These are phyloP conservation scores for Camponotus floridanus DNA, from an alignment of 1,140 invertebrate genomes.

Conservation along the genomic window DNA sequence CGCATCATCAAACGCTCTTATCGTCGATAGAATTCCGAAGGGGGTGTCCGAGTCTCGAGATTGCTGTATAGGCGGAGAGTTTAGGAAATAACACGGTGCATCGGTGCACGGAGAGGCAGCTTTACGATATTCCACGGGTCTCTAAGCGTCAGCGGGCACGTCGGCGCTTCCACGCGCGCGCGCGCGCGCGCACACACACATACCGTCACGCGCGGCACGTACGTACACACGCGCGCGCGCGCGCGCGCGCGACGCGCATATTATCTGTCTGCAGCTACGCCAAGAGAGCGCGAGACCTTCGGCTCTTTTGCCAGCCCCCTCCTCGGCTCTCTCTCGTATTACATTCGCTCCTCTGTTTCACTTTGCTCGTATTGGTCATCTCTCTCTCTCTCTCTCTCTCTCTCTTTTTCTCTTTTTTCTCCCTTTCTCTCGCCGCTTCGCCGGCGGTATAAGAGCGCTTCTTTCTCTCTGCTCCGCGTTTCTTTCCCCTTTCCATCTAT, in stretches of 20 bases:
- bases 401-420: constrained; percentile 36
- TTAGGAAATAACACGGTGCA: constrained; percentile 56
- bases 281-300: constrained; percentile 72
- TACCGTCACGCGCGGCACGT: not conserved
- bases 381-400: constrained; percentile 16
- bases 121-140: constrained; percentile 44
- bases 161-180: not conserved
- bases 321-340: constrained; percentile 62
- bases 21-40: not conserved
- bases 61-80: constrained; percentile 28
- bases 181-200: not conserved
- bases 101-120: constrained; percentile 49
- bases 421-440: not conserved
- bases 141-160: constrained; percentile 67
- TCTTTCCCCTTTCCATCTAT: constrained; percentile 13
- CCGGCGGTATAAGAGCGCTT: constrained; percentile 22
- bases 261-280: constrained; percentile 65
- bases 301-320: constrained; percentile 71
- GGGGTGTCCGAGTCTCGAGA: not conserved
- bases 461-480: constrained; percentile 41
- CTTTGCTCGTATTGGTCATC: constrained; percentile 24
- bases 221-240: not conserved
- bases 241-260: constrained; percentile 21
- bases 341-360: constrained; percentile 57
- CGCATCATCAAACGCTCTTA: not conserved